Evolutionary conservation across 2,113 vertebrate species (phyloP), one percentile per base, ranked within the genome.

Genomic region (Zosterops pallidus): DNA sequence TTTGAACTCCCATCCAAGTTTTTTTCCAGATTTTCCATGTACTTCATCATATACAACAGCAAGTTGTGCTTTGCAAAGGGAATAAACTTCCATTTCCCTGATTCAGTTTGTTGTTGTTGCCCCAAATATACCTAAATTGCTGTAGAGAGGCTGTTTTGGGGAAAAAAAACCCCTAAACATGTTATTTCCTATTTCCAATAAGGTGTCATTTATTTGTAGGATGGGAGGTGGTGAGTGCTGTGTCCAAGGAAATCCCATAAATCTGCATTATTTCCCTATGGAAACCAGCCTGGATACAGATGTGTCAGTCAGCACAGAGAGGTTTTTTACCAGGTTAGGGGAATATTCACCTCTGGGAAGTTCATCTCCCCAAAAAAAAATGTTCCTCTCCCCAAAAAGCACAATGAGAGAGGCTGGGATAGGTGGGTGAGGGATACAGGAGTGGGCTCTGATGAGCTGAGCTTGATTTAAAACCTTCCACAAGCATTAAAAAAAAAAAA

Each of bases 1-100:
- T 96, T 97, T 97, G 97, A 97, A 96, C 94, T 83, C 70, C 91
- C 85, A 80, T 97, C 97, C 96, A 97, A 96, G 70, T 96, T 94
- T 91, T 94, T 94, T 90, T 49, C 59, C 2, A 8, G 92, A 16
- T 35, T 94, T 92, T 94, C 79, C 68, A 47, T 26, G 50, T 89
- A 64, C 83, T 96, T 83, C 95, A 80, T 95, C 85, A 60, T 63
- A 68, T 28, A 44, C 93, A 89, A 35, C 70, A 79, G 83, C 72
- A 78, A 94, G 67, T 74, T 39, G 56, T n/a, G 69, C 85, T 85
- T 42, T 41, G 41, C 86, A 70, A 33, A 67, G 65, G 7, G 78
- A 65, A 64, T 71, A 41, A 90, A 77, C 72, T 79, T 57, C 77
- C 46, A 69, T 31, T 71, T 70, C 78, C 56, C 44, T 5, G 3